Evolutionary conservation across 2,888 invertebrate species (phyloP).

Genomic region (Neria commutata): DNA sequence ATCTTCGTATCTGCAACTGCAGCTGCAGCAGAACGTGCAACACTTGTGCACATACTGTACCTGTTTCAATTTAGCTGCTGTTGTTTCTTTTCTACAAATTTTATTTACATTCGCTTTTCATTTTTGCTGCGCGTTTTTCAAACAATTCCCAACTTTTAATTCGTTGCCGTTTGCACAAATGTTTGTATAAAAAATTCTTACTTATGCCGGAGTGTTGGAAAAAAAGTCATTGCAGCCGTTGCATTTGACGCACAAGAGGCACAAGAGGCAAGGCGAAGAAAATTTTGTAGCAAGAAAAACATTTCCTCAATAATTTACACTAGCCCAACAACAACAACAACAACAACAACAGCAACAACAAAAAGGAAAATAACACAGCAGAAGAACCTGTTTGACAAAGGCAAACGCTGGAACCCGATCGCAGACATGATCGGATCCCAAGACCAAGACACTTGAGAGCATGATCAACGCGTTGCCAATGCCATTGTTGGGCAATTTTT

Average conservation of each 20-base stretch:
- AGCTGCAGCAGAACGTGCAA: neutral
- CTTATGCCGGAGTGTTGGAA: neutral
- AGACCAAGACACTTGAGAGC: neutral
- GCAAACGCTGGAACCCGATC: neutral
- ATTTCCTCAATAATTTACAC: slow-evolving; percentile 18
- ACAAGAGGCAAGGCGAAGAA: too few relatives aligned
- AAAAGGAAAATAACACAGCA: too few relatives aligned
- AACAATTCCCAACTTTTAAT: neutral
- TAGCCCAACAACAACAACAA: slow-evolving; percentile 1
- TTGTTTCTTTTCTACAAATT: neutral
- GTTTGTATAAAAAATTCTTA: slow-evolving; percentile 17
- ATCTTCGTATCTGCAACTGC: neutral
- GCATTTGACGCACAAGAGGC: too few relatives aligned
- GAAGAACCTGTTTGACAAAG: neutral
- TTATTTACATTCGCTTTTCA: slow-evolving; percentile 1
- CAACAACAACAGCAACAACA: slow-evolving; percentile 9
- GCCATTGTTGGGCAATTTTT: slow-evolving; percentile 14
- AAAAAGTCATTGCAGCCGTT: neutral
- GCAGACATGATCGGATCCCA: neutral
- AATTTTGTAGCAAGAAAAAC: neutral
- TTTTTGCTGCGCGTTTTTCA: neutral
- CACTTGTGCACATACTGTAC: neutral
- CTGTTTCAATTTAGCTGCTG: neutral
- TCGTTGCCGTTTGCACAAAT: slow-evolving; percentile 14
- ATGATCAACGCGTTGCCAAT: neutral